A percentile compares a stretch with the other conserved stretches of the same genome.
Conservation (phyloP, 2,888 invertebrate genomes). For the Abrostola triplasia region DNA sequence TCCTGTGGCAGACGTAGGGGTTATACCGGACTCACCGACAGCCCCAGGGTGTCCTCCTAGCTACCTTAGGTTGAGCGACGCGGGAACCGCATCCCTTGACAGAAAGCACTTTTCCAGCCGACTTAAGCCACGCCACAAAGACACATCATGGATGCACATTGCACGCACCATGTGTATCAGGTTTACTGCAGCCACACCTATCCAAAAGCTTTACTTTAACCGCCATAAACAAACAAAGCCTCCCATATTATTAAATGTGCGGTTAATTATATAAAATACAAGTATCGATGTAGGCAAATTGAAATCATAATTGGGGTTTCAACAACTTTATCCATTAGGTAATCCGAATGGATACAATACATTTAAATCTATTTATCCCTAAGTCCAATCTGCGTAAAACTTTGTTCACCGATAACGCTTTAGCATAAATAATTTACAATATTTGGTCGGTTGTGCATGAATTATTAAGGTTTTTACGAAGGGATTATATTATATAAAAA, state of each 20-base stretch:
- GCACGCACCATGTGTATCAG: too few relatives aligned
- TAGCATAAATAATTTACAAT: slow-evolving; percentile 23
- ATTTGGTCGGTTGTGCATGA: slow-evolving; percentile 7
- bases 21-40: too few relatives aligned
- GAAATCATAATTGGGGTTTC: slow-evolving; percentile 40
- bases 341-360: slow-evolving; percentile 41
- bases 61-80: too few relatives aligned
- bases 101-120: too few relatives aligned
- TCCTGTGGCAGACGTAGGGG: too few relatives aligned
- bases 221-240: not conserved
- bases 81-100: too few relatives aligned
- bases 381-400: slow-evolving; percentile 39
- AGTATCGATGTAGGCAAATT: slow-evolving; percentile 46
- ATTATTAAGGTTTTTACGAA: slow-evolving; percentile 5
- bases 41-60: too few relatives aligned
- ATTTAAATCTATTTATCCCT: slow-evolving; percentile 50
- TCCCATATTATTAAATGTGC: slow-evolving; percentile 5
- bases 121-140: too few relatives aligned
- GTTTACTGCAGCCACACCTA: too few relatives aligned
- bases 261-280: slow-evolving; percentile 38
- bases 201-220: too few relatives aligned
- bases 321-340: slow-evolving; percentile 55
- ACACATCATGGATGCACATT: too few relatives aligned
- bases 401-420: slow-evolving; percentile 37
- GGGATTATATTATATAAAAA: not conserved